These are phyloP conservation scores for Morpho achilles DNA, from an alignment of 2,888 invertebrate species.

Conservation along the genomic window DNA sequence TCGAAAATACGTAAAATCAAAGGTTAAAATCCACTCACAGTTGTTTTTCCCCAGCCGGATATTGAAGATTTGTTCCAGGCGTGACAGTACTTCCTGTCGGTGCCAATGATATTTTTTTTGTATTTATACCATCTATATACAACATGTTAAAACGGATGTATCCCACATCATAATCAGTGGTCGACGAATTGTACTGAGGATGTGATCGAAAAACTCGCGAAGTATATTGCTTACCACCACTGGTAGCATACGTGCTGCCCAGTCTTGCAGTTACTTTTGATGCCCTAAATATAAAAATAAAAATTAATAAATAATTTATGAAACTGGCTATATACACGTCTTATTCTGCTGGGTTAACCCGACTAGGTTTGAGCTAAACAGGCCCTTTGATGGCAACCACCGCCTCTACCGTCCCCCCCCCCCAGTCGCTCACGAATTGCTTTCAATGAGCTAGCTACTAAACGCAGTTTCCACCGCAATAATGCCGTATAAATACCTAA, in stretches of 20 bases:
- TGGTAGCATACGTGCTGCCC: neutral
- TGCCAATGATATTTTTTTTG: neutral
- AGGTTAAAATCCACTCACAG: neutral
- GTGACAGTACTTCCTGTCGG: neutral
- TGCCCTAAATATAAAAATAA: neutral
- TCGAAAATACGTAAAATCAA: no score
- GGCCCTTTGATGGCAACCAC: no score
- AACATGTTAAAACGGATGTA: neutral
- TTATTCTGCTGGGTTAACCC: no score
- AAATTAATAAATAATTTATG: neutral
- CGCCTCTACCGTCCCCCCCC: no score
- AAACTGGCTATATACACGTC: no score
- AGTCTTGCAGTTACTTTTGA: neutral
- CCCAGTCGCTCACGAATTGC: no score
- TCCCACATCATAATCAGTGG: constrained; percentile 5
- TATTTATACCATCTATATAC: neutral
- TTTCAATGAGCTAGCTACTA: no score
- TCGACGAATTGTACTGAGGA: constrained; percentile 2
- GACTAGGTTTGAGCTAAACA: no score
- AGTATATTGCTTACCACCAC: neutral
- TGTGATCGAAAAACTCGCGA: constrained; percentile 1
- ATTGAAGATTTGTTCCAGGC: neutral
- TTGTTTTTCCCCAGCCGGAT: constrained; percentile 2
- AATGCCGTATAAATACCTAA: no score
- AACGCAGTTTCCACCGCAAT: no score